Evolutionary conservation across 2,888 invertebrate species (phyloP).

Genomic region (Fissipunctia ypsillon): DNA sequence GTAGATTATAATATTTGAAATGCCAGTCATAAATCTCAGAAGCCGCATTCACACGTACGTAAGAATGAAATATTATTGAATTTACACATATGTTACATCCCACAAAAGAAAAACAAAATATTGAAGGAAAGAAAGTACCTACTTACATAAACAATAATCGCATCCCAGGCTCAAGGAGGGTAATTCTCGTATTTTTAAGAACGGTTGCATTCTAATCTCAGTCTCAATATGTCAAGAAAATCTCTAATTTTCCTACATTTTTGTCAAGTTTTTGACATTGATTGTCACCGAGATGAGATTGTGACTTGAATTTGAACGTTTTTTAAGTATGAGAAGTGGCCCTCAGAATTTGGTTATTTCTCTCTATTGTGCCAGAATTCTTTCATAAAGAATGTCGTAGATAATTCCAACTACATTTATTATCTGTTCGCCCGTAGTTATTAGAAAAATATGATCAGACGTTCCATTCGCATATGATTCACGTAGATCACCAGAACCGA

Average conservation of each 20-base stretch:
- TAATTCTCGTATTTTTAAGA: too few species aligned
- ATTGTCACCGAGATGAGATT: too few species aligned
- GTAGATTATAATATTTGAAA: conserved; percentile 52
- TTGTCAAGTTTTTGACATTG: too few species aligned
- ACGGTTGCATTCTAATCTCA: too few species aligned
- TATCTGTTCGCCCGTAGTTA: not conserved
- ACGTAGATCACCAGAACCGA: not conserved
- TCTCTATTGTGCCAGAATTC: not conserved
- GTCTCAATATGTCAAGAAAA: too few species aligned
- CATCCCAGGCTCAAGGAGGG: not conserved
- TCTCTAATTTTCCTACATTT: too few species aligned
- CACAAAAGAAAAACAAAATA: conserved; percentile 6
- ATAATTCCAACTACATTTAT: not conserved
- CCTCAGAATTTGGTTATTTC: not conserved
- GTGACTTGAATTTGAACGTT: too few species aligned
- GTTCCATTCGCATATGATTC: not conserved
- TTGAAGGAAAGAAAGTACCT: conserved; percentile 9
- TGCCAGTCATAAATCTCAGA: conserved; percentile 45
- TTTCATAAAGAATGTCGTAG: conserved; percentile 4
- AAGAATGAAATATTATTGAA: conserved; percentile 12
- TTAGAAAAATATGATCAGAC: not conserved
- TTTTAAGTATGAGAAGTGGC: too few species aligned
- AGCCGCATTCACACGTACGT: not conserved
- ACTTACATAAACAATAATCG: too few species aligned
- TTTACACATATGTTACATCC: conserved; percentile 1